These are phyloP conservation scores for Alaudala cheleensis DNA, from an alignment of 2,113 vertebrate species.

Conservation along the genomic window DNA sequence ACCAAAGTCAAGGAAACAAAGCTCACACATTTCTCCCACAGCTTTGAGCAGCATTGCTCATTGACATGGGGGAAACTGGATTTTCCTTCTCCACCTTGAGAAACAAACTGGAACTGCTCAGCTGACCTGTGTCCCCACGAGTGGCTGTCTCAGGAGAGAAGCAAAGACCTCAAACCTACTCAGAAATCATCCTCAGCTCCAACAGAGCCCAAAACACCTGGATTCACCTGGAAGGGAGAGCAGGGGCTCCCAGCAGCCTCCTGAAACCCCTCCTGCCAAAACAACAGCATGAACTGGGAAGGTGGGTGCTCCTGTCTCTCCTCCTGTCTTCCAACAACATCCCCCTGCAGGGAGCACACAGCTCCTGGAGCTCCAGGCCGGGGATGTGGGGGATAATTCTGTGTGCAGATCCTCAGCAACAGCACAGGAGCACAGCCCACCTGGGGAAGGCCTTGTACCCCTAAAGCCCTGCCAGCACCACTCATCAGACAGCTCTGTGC, in stretches of 20 bases:
- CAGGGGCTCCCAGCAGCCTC: neutral
- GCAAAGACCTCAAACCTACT: neutral
- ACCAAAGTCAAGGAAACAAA: neutral
- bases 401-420: neutral
- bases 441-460: neutral
- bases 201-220: neutral
- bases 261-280: neutral
- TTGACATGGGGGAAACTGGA: accelerated
- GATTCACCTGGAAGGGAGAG: neutral
- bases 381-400: neutral
- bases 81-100: neutral
- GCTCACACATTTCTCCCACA: neutral
- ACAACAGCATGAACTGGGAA: neutral
- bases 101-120: neutral
- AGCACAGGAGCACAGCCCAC: neutral
- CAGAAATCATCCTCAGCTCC: neutral
- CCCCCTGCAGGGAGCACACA: neutral
- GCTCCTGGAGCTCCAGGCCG: accelerated
- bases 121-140: accelerated
- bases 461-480: neutral
- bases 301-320: neutral
- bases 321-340: neutral
- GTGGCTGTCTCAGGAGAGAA: neutral
- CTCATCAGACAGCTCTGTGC: neutral
- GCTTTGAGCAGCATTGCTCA: neutral